Conservation (phyloP, 2,113 vertebrate genomes). For the Callorhinus ursinus region DNA sequence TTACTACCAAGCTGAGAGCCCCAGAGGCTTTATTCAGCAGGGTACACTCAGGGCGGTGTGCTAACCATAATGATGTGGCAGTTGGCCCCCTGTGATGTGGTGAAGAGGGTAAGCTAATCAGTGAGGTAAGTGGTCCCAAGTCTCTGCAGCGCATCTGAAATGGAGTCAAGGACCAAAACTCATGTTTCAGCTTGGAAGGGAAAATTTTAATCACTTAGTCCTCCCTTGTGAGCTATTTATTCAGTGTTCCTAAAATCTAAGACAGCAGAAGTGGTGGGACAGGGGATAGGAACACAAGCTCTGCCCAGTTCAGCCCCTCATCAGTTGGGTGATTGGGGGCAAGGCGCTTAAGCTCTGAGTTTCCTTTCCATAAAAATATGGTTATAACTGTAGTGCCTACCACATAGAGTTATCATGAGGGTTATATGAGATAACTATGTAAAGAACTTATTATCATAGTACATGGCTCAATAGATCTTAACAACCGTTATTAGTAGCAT, state of each 20-base stretch:
- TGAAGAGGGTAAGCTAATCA: conserved; percentile 11
- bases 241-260: conserved; percentile 21
- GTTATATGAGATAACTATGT: not conserved
- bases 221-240: not conserved
- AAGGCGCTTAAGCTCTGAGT: not conserved
- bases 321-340: not conserved
- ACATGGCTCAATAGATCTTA: not conserved
- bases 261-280: not conserved
- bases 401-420: not conserved
- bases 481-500: not conserved
- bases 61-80: not conserved
- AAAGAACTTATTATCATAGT: not conserved
- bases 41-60: not conserved
- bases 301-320: not conserved
- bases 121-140: not conserved
- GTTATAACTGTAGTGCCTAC: not conserved
- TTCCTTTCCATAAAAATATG: not conserved
- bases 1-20: not conserved
- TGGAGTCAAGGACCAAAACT: conserved; percentile 20
- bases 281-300: not conserved
- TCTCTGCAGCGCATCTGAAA: not conserved
- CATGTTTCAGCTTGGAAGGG: not conserved
- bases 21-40: not conserved
- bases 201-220: not conserved
- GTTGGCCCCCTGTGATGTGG: not conserved